phyloP scores from a whole-genome alignment of 2,888 invertebrate species.

The Cheilosia variabilis region DNA sequence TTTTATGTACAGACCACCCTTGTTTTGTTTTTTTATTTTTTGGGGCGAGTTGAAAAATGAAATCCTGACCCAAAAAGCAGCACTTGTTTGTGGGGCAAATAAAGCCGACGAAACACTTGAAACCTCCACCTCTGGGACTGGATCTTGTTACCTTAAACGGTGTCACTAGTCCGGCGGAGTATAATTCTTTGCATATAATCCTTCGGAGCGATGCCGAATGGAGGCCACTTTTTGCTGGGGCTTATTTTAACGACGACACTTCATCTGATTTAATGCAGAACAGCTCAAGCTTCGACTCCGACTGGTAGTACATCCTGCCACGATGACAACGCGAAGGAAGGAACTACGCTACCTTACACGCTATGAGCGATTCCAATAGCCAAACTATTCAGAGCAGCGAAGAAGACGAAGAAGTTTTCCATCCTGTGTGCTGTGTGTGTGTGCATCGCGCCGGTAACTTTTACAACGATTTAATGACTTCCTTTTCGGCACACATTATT shows the following conservation, averaged over 20 bases:
- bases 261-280: constrained; percentile 56
- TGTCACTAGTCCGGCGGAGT: constrained; percentile 63
- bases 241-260: constrained; percentile 20
- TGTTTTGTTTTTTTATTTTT: constrained; percentile 35
- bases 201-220: constrained; percentile 2
- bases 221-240: constrained; percentile 1
- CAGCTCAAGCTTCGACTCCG: constrained; percentile 21
- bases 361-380: constrained; percentile 69
- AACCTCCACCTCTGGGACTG: constrained; percentile 28
- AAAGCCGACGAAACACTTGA: constrained; percentile 62
- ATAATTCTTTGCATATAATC: constrained; percentile 61
- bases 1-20: constrained; percentile 24
- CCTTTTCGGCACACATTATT: constrained; percentile 76
- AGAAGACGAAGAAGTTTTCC: constrained; percentile 48
- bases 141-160: constrained; percentile 64
- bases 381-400: constrained; percentile 10
- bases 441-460: constrained; percentile 51
- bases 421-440: constrained; percentile 14
- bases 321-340: constrained; percentile 46
- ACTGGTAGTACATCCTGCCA: constrained; percentile 51
- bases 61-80: constrained; percentile 60
- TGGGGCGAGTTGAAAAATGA: neutral
- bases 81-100: constrained; percentile 53
- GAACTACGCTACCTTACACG: constrained; percentile 61
- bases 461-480: constrained; percentile 75